Percentiles rank a stretch among this genome's conserved stretches.
phyloP scores from a whole-genome alignment of 2,113 vertebrate species.

The Ramphastos sulfuratus region DNA sequence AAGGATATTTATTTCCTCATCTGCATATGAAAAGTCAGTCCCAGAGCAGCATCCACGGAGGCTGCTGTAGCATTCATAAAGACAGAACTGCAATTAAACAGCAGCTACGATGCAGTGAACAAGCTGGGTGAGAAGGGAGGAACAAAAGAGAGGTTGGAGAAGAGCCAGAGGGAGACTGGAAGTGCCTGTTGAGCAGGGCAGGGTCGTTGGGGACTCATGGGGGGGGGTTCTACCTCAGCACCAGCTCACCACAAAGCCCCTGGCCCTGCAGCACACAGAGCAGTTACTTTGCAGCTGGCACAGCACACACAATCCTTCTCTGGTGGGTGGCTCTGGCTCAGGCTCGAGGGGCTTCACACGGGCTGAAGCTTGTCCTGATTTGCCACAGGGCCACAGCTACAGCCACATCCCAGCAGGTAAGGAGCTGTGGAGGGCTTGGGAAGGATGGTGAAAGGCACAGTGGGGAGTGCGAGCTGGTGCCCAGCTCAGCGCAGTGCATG shows the following conservation, averaged over 20 bases:
- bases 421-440: background rate
- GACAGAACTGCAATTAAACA: background rate
- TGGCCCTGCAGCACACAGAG: background rate
- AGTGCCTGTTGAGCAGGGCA: accelerated
- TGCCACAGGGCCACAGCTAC: background rate
- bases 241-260: background rate
- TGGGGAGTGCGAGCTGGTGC: background rate
- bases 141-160: background rate
- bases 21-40: background rate
- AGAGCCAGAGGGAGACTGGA: background rate
- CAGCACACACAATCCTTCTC: background rate
- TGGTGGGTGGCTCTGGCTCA: background rate
- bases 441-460: background rate
- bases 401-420: background rate
- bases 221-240: too few species aligned
- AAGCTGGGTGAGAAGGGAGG: background rate
- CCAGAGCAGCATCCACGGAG: background rate
- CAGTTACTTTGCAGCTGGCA: background rate
- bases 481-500: background rate
- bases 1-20: background rate
- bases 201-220: accelerated
- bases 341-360: background rate
- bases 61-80: background rate
- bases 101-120: background rate
- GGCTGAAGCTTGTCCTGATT: background rate